These are phyloP conservation scores for Brachypodius melanocephalos DNA, from an alignment of 2,113 vertebrate species.

Conservation along the genomic window DNA sequence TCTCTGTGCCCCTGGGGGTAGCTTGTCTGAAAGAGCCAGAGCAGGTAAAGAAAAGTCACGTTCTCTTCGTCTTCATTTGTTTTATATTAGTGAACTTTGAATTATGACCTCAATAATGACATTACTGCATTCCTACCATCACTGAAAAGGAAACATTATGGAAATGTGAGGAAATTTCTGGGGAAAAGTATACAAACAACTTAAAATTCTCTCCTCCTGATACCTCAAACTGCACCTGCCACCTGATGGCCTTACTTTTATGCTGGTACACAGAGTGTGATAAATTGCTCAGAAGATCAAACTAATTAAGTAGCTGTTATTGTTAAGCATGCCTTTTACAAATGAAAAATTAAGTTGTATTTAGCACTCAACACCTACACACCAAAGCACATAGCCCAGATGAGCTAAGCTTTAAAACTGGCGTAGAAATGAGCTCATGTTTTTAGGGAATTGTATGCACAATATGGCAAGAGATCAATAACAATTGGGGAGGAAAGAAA, in stretches of 20 bases:
- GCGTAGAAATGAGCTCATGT: constrained; percentile 68
- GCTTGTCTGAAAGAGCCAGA: neutral
- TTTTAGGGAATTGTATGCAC: constrained; percentile 62
- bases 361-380: constrained; percentile 69
- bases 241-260: neutral
- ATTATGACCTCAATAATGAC: neutral
- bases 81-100: neutral
- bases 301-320: constrained; percentile 46
- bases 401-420: constrained; percentile 68
- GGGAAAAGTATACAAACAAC: neutral
- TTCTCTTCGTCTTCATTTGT: neutral
- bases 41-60: neutral
- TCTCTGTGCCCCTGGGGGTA: neutral
- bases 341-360: constrained; percentile 58
- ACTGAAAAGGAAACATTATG: neutral
- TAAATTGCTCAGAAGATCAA: constrained; percentile 11
- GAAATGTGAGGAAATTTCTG: neutral
- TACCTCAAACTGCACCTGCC: neutral
- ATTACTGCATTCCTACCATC: neutral
- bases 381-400: constrained; percentile 59
- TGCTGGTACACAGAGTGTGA: neutral
- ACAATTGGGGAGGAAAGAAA: neutral
- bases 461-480: constrained; percentile 67
- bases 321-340: constrained; percentile 28
- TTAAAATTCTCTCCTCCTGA: neutral